Evolutionary conservation across 2,888 invertebrate species (phyloP), one percentile per base, ranked within the genome.

Genomic region (Dicyrtomina minuta): DNA sequence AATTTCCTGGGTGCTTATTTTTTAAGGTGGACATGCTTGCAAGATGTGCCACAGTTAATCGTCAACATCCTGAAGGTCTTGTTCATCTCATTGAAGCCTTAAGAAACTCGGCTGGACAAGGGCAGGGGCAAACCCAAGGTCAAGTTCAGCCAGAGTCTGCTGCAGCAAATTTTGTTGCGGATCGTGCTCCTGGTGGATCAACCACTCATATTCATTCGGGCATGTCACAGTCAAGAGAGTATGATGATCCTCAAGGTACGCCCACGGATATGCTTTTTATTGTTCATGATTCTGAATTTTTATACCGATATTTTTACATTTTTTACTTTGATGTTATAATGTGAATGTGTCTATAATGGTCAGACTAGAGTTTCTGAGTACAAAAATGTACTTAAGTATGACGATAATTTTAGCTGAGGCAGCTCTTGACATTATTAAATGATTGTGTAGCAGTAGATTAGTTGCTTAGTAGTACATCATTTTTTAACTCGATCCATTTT

Each of bases 161-260:
- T 22, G 6, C 49, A 49, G 87, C 89, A 0, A 86, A 86, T 8
- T 88, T 90, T 78, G 84, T 91, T 66, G 33, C 33, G 3, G 95
- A 95, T 78, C 85, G 92, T 74, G 87, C 89, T 17, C 87, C 90
- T 0, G 86, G 89, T 22, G 92, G 92, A 22, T 90, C 93, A 1
- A 90, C 91, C 3, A 89, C 92, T 26, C 94, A 95, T 81, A 94
- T 96, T 80, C 94, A 96, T 17, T 41, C 59, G 5, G 96, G 96
- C 71, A 92, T 96, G 81, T 86, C 90, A 76, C 91, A 92, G 86
- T 90, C 89, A 61, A 84, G 89, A 81, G 76, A 76, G 27, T 76
- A 70, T 58, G 77, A 76, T 68, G 77, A 77, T 71, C 75, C 76
- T 39, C 75, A 75, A 74, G 78, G 76, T 75, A 70, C 44, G n/a